Percentiles rank a stretch among this genome's conserved stretches.
Evolutionary conservation across 2,888 invertebrate species (phyloP).

Genomic region (Invenusta paracnida): DNA sequence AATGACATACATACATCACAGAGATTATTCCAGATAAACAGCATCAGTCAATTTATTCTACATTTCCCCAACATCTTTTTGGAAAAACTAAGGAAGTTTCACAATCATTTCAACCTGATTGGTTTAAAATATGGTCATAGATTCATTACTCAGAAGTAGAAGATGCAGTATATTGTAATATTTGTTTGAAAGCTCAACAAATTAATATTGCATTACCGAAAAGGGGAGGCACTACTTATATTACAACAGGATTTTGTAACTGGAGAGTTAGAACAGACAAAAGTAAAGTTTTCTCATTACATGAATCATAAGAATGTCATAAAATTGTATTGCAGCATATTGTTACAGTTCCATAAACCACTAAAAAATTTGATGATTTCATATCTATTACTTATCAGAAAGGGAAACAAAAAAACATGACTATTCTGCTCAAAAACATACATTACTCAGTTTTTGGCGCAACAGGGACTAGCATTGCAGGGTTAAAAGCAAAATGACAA

Average conservation of each 20-base stretch:
- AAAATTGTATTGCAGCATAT: conserved; percentile 43
- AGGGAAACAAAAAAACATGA: conserved; percentile 40
- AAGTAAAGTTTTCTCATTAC: conserved; percentile 42
- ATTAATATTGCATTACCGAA: background rate
- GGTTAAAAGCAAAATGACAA: conserved; percentile 46
- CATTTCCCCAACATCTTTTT: background rate
- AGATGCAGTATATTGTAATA: conserved; percentile 44
- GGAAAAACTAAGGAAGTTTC: background rate
- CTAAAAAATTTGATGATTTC: conserved; percentile 19
- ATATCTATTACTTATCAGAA: conserved; percentile 43
- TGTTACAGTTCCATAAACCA: background rate
- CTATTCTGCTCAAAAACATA: conserved; percentile 40
- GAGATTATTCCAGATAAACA: background rate
- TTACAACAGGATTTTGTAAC: conserved; percentile 44
- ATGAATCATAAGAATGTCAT: conserved; percentile 45
- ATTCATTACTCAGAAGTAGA: conserved; percentile 36
- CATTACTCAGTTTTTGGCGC: conserved; percentile 45
- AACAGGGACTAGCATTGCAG: conserved; percentile 46
- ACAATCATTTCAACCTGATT: conserved; percentile 28
- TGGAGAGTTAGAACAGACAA: conserved; percentile 46
- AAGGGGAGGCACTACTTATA: conserved; percentile 42
- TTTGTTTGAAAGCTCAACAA: background rate
- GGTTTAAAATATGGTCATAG: conserved; percentile 38
- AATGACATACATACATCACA: too few relatives aligned
- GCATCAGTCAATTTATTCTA: background rate